phyloP scores from a whole-genome alignment of 2,797 vertebrate species.

The Sphenodon punctatus region DNA sequence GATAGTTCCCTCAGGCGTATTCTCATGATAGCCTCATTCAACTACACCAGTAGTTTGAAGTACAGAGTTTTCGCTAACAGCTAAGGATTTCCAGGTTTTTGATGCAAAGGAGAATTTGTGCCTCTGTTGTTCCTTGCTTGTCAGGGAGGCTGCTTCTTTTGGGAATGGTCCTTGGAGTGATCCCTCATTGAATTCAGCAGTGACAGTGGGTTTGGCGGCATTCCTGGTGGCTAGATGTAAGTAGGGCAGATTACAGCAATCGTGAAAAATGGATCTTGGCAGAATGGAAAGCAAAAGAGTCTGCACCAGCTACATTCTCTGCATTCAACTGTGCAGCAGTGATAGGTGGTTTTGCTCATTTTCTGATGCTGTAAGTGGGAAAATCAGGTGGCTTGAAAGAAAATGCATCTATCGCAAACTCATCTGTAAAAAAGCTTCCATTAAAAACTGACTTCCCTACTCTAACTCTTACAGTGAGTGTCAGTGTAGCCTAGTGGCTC shows the following conservation, averaged over 20 bases:
- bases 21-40: not conserved
- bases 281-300: not conserved
- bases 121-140: not conserved
- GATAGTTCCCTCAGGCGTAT: not conserved
- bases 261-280: rapidly evolving
- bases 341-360: not conserved
- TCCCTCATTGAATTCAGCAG: rapidly evolving
- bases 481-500: too few species aligned
- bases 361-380: not conserved
- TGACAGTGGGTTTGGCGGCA: rapidly evolving
- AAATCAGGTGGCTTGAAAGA: not conserved
- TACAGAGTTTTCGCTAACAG: rapidly evolving
- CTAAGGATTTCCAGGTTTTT: not conserved
- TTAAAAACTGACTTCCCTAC: not conserved
- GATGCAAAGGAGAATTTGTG: not conserved
- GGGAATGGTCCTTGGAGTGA: not conserved
- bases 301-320: not conserved
- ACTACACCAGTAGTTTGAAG: not conserved
- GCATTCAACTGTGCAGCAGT: not conserved
- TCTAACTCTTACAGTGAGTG: too few species aligned
- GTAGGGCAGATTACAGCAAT: not conserved
- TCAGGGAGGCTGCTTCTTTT: rapidly evolving
- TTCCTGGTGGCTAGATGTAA: not conserved
- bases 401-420: too few species aligned
- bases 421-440: not conserved